Base-by-base conservation (phyloP, 1,140 invertebrate genomes). In the Drosophila arawakana region DNA sequence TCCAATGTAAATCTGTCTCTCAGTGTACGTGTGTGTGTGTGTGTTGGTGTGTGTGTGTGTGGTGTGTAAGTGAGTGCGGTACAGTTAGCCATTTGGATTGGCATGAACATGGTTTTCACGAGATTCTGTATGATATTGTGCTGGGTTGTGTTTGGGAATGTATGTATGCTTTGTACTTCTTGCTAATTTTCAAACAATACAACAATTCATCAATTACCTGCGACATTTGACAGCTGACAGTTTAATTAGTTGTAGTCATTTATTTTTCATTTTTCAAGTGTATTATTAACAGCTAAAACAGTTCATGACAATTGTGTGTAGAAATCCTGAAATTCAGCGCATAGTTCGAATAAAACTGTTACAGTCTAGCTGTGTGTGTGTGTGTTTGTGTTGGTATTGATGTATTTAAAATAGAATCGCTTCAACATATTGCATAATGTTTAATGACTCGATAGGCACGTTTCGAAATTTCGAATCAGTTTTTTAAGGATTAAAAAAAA, bases 141-240 rank as follows among this genome's bases (percentile, higher is more conserved):
- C 50, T n/a, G 25, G 25, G 25, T 30, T 55, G 39, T 61, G 57
- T 57, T 39, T 67, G 63, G 62, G 47, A 34, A 37, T 70, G 67
- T 69, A 58, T 83, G 61, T 79, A 67, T 88, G 79, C 82, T 81
- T 86, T 82, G 34, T 72, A 88, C 73, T 79, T 79, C 67, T 73
- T 76, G 68, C 52, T 72, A 50, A 73, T 76, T 76, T 35, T 49
- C 62, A 37, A 25, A 47, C 52, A 61, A 63, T 69, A 52, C 11
- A 49, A 60, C 30, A 54, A 52, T n/a, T 47, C 13, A 21, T 50
- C 59, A 9, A 15, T 30, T 10, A 18, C 50, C 21, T 52, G 37
- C 37, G 37, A 39, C 10, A 39, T 39, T 39, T 43, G 39, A 43
- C 39, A 43, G 39, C 39, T 43, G 39, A 43, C 39, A 7, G 8